Conservation (phyloP, 1,140 invertebrate species). For the Zaprionus tsacasi region DNA sequence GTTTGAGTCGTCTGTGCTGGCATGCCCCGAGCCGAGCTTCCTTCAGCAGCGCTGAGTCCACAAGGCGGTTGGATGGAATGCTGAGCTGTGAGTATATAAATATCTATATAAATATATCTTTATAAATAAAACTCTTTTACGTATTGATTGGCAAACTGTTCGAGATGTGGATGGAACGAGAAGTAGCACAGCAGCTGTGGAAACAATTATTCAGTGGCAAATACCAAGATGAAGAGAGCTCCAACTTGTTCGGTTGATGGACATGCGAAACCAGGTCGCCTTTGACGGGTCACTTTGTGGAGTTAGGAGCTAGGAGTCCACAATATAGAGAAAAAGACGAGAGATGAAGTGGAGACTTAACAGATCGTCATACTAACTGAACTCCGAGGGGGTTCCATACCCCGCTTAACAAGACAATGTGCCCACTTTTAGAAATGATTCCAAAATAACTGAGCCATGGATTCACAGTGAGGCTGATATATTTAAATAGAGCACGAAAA, state of each 20-base stretch:
- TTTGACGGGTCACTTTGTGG: background rate
- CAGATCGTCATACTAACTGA: background rate
- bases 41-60: background rate
- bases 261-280: background rate
- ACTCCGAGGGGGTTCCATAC: background rate
- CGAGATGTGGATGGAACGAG: slow-evolving; percentile 14
- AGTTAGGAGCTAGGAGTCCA: background rate
- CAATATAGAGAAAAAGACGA: background rate
- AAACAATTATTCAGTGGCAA: background rate
- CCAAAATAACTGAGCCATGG: slow-evolving; percentile 29
- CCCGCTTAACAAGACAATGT: background rate
- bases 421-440: background rate
- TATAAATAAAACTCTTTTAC: slow-evolving; percentile 3
- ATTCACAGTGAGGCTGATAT: slow-evolving; percentile 7
- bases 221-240: background rate
- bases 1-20: background rate
- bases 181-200: background rate
- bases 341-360: background rate
- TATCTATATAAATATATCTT: slow-evolving; percentile 9
- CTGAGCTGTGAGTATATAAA: background rate
- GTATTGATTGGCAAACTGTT: background rate
- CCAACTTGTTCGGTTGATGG: too few relatives aligned
- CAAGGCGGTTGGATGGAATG: background rate
- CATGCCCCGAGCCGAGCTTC: background rate
- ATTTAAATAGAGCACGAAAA: slow-evolving; percentile 33